Evolutionary conservation across 2,113 vertebrate species (phyloP).

Genomic region (Carettochelys insculpta): DNA sequence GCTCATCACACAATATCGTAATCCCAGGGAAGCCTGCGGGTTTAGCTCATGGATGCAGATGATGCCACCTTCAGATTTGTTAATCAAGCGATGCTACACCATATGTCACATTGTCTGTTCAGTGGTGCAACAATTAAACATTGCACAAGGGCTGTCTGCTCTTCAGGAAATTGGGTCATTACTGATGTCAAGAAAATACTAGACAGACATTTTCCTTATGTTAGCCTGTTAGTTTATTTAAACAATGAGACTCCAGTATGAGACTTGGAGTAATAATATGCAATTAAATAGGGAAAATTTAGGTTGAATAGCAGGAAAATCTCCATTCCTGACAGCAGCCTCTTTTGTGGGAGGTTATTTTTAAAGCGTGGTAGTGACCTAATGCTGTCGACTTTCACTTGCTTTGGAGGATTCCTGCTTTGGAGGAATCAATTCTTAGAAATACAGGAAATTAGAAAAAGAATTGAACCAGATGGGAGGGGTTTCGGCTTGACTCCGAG

Average conservation of each 20-base stretch:
- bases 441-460: slow-evolving; percentile 32
- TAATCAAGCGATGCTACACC: background rate
- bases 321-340: slow-evolving; percentile 3
- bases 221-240: background rate
- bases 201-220: background rate
- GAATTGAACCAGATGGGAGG: background rate
- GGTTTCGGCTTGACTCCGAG: background rate
- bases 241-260: background rate
- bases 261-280: background rate
- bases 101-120: background rate
- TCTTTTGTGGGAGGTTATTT: slow-evolving; percentile 40
- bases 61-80: background rate
- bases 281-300: slow-evolving; percentile 25
- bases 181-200: accelerated
- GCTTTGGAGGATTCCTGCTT: background rate
- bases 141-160: background rate
- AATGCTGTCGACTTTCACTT: slow-evolving; percentile 48
- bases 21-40: background rate
- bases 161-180: slow-evolving; percentile 10
- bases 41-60: background rate
- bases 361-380: slow-evolving; percentile 46
- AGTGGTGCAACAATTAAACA: background rate
- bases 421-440: slow-evolving; percentile 56
- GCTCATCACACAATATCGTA: background rate
- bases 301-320: background rate